Conservation (phyloP, 2,888 invertebrate genomes). For the Branchellion lobata region DNA sequence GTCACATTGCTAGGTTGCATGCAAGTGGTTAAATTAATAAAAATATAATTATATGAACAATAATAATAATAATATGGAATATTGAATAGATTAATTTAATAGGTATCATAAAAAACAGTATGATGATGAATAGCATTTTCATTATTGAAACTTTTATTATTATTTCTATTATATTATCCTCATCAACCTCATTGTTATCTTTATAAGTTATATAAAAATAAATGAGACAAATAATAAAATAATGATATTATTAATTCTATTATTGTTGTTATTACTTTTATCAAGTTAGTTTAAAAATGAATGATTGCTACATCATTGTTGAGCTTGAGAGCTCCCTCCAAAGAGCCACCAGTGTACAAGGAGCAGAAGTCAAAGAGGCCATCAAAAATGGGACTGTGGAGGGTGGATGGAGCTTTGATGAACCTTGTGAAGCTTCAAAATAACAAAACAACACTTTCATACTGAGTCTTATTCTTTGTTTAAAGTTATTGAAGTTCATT, state of each 20-base stretch:
- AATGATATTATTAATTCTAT: background rate
- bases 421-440: background rate
- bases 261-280: background rate
- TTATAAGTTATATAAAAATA: background rate
- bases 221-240: constrained; percentile 5
- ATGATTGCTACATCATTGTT: constrained; percentile 74
- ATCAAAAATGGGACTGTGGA: constrained; percentile 69
- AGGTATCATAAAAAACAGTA: background rate
- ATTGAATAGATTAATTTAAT: background rate
- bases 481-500: too few species aligned
- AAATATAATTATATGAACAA: background rate
- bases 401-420: too few species aligned
- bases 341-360: constrained; percentile 94
- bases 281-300: background rate
- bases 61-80: background rate
- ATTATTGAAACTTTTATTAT: too few species aligned
- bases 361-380: constrained; percentile 96
- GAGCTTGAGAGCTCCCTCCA: constrained; percentile 92
- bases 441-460: background rate
- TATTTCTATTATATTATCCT: too few species aligned
- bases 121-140: background rate
- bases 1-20: constrained; percentile 67
- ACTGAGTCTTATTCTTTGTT: too few species aligned
- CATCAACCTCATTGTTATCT: background rate
- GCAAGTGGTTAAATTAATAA: background rate